Conservation (phyloP, 2,888 invertebrate species). For the Sepiola atlantica region DNA sequence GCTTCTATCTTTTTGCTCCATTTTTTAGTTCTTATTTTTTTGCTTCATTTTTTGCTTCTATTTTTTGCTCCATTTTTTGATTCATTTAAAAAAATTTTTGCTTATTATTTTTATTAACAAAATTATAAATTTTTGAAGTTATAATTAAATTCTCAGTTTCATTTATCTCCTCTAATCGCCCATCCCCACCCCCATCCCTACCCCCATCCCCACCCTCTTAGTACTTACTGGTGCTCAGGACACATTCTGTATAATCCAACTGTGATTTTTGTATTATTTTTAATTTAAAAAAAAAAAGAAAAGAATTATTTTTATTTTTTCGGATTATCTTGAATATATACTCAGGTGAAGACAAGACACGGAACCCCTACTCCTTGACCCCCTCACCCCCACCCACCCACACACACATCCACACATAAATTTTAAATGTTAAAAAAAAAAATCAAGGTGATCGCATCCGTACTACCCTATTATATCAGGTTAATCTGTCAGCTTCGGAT, state of each 20-base stretch:
- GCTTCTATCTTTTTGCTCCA: too few relatives aligned
- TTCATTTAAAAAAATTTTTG: too few relatives aligned
- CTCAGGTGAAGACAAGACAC: not conserved
- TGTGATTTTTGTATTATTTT: not conserved
- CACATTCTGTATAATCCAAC: not conserved
- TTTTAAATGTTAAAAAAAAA: not conserved
- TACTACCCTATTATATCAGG: not conserved
- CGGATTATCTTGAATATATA: not conserved
- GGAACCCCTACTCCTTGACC: not conserved
- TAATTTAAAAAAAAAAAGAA: too few relatives aligned
- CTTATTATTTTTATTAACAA: too few relatives aligned
- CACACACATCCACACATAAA: not conserved
- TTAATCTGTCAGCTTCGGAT: slow-evolving; percentile 32
- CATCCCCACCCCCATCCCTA: too few relatives aligned
- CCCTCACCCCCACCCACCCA: not conserved
- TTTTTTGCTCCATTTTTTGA: too few relatives aligned
- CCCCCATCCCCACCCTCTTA: not conserved
- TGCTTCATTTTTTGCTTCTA: too few relatives aligned
- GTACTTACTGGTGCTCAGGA: not conserved
- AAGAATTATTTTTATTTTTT: not conserved
- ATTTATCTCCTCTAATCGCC: too few relatives aligned
- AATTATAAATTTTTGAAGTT: too few relatives aligned
- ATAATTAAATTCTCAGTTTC: too few relatives aligned
- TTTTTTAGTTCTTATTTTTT: too few relatives aligned
- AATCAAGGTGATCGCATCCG: not conserved